Evolutionary conservation across 2,888 invertebrate species (phyloP), one percentile per base, ranked within the genome.

Genomic region (Euplagia quadripunctaria): DNA sequence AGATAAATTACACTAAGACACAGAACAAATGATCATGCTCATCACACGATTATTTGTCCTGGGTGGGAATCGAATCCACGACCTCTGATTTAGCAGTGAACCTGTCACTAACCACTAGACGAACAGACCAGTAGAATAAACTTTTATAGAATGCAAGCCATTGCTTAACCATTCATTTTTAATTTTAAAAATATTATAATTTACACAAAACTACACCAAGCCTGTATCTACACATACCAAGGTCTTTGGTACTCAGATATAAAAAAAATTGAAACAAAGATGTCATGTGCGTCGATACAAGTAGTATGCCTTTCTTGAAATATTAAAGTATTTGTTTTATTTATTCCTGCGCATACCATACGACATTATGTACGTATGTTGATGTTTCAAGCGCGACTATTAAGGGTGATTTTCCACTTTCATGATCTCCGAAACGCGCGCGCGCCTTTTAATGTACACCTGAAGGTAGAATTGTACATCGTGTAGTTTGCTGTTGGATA

Each of bases 381-480:
- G 70, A 74, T 75, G 78, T 83, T 80, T 80, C 74, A 79, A 71
- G 75, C 72, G 77, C 79, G 63, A 76, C 86, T 79, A 90, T 93
- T 91, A 90, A 83, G 79, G 76, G 87, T 89, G 87, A 93, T 93
- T 93, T 93, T 93, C 93, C 93, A 93, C 93, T 93, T 93, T 93
- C 93, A 81, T 90, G 90, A 89, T 79, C 85, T 80, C 87, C 86
- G 79, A 89, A 90, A 90, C 85, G 81, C 84, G 88, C 83, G 86
- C 86, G 81, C 78, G 82, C 89, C 80, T 83, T 85, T 84, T 79
- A 74, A 74, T 76, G 81, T 82, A 88, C 88, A 88, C 76, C 43
- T 72, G 64, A 66, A 84, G 17, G 84, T 61, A 55, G 80, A 71
- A 12, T 41, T 86, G 77, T 75, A 66, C n/a, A 0, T 61, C 5